phyloP scores from a whole-genome alignment of 2,797 vertebrate species.

The Clarias pachynema region DNA sequence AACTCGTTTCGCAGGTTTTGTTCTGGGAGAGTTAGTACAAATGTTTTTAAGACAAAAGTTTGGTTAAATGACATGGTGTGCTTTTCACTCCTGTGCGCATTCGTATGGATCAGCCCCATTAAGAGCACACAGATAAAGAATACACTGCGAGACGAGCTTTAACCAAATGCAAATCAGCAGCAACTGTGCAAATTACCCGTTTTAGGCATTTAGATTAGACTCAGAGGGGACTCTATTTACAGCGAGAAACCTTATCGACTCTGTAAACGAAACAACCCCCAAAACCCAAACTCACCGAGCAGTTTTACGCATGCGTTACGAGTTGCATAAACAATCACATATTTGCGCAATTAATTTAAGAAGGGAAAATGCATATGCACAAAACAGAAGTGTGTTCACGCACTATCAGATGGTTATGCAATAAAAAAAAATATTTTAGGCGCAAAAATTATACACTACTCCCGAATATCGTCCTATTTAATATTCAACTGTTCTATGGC shows the following conservation, averaged over 20 bases:
- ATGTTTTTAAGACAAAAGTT: slow-evolving; percentile 58
- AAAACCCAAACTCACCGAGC: slow-evolving; percentile 53
- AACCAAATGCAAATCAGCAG: slow-evolving; percentile 68
- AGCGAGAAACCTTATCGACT: slow-evolving; percentile 64
- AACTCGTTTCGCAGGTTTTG: slow-evolving; percentile 32
- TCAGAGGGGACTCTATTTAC: slow-evolving; percentile 71
- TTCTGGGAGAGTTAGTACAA: slow-evolving; percentile 35
- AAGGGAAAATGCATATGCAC: too few species aligned
- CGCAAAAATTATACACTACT: too few species aligned
- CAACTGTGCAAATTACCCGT: slow-evolving; percentile 73
- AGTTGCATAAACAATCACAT: background rate
- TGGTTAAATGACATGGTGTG: slow-evolving; percentile 51
- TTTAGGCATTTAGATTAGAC: slow-evolving; percentile 77
- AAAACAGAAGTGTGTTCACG: background rate
- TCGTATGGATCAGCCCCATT: slow-evolving; percentile 57
- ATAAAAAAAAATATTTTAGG: background rate
- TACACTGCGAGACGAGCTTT: slow-evolving; percentile 61
- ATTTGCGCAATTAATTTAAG: background rate
- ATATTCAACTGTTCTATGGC: background rate
- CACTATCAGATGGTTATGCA: background rate
- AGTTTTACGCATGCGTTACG: slow-evolving; percentile 17
- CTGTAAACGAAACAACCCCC: slow-evolving; percentile 58
- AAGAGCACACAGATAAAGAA: slow-evolving; percentile 55
- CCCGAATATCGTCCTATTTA: background rate
- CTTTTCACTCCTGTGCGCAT: slow-evolving; percentile 49